Conservation (phyloP, 2,797 vertebrate species). For the Crocodylus rhombifer region DNA sequence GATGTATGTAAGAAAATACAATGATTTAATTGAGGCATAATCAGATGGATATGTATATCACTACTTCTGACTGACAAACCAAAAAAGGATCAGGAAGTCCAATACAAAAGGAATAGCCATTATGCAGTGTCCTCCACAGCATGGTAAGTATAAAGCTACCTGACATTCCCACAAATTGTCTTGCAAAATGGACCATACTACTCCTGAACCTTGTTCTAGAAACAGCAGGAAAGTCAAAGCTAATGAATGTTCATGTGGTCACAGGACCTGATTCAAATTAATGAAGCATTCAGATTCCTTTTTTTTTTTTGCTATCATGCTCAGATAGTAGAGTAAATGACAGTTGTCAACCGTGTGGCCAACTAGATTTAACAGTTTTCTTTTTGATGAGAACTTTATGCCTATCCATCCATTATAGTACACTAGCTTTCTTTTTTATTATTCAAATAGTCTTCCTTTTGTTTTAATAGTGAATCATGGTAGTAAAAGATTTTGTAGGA, state of each 20-base stretch:
- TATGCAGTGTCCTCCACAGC: neutral
- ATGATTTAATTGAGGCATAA: conserved; percentile 40
- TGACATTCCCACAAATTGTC: neutral
- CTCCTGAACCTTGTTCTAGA: neutral
- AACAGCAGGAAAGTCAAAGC: neutral
- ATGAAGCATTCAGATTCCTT: conserved; percentile 23
- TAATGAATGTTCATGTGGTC: neutral
- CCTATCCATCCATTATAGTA: neutral
- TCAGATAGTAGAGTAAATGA: neutral
- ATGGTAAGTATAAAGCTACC: conserved; percentile 16
- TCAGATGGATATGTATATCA: conserved; percentile 52
- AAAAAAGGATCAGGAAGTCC: neutral
- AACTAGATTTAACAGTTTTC: neutral
- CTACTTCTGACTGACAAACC: neutral
- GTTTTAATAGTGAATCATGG: neutral
- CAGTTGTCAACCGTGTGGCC: neutral
- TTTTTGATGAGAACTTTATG: neutral
- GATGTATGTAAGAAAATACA: no score
- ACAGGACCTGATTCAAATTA: neutral
- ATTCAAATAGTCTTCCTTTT: neutral
- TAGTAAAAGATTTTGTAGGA: neutral
- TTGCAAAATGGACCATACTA: neutral
- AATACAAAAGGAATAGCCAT: neutral
- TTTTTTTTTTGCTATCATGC: neutral
- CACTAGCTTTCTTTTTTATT: neutral